phyloP scores from a whole-genome alignment of 35 echinoderm and acorn worm species.

The Heliocidaris tuberculata region DNA sequence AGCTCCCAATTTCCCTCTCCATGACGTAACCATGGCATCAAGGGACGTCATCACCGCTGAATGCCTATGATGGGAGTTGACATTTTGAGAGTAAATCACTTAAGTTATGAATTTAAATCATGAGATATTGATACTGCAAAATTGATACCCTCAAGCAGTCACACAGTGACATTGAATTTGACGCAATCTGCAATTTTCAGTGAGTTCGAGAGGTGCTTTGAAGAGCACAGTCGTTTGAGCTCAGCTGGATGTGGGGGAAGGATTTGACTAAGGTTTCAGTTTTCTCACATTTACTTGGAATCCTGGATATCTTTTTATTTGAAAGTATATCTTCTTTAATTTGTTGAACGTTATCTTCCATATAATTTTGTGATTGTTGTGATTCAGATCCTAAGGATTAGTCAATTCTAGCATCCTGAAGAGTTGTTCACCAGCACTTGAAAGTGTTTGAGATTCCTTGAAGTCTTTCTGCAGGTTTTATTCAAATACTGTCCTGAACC shows the following conservation, averaged over 20 bases:
- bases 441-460: not conserved
- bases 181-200: not conserved
- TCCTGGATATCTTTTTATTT: not conserved
- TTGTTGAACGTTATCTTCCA: not conserved
- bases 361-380: not conserved
- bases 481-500: too few relatives aligned
- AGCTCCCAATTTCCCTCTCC: not conserved
- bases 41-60: not conserved
- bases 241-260: not conserved
- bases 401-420: too few relatives aligned
- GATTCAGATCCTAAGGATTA: not conserved
- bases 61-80: not conserved
- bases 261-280: not conserved
- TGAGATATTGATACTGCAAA: not conserved
- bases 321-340: not conserved
- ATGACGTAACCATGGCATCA: not conserved
- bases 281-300: not conserved
- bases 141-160: not conserved
- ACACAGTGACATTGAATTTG: not conserved
- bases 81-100: slow-evolving; percentile 15
- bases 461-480: not conserved
- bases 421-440: not conserved
- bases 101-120: not conserved
- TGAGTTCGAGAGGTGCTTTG: not conserved
- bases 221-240: not conserved